A percentile compares a stretch with the other conserved stretches of the same genome.
Evolutionary conservation across 1,140 invertebrate genomes (phyloP).

Genomic region (Ephestia elutella): DNA sequence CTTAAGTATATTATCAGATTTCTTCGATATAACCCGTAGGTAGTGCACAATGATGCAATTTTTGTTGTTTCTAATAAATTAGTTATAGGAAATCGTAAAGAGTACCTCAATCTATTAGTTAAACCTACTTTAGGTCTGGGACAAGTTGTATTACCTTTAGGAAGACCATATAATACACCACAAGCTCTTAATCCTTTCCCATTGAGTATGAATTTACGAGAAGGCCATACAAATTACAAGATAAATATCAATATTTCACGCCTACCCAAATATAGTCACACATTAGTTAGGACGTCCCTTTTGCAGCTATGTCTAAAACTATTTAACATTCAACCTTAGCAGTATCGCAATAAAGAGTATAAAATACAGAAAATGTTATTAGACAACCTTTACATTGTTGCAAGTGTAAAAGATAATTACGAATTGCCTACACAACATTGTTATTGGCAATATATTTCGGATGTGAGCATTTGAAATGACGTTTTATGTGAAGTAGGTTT

Average conservation of each 20-base stretch:
- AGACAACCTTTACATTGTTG: not conserved
- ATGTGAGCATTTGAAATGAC: not conserved
- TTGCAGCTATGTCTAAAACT: not conserved
- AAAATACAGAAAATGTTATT: not conserved
- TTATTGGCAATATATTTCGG: not conserved
- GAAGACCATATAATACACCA: not conserved
- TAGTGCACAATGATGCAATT: no score
- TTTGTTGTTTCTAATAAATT: no score
- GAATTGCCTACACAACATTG: slow-evolving; percentile 1
- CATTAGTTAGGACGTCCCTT: not conserved
- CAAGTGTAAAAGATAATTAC: not conserved
- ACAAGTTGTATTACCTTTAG: no score
- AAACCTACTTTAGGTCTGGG: no score
- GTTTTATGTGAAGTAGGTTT: not conserved
- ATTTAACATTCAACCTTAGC: not conserved
- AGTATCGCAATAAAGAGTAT: not conserved
- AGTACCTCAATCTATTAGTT: no score
- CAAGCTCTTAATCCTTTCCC: not conserved
- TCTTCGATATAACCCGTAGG: no score
- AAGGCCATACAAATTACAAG: not conserved
- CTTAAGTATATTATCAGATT: no score
- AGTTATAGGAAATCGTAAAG: no score
- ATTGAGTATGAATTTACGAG: not conserved
- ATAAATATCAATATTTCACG: not conserved
- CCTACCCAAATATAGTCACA: slow-evolving; percentile 1